Conservation (phyloP, 2,797 vertebrate genomes). For the Melanotaenia trifasciata region DNA sequence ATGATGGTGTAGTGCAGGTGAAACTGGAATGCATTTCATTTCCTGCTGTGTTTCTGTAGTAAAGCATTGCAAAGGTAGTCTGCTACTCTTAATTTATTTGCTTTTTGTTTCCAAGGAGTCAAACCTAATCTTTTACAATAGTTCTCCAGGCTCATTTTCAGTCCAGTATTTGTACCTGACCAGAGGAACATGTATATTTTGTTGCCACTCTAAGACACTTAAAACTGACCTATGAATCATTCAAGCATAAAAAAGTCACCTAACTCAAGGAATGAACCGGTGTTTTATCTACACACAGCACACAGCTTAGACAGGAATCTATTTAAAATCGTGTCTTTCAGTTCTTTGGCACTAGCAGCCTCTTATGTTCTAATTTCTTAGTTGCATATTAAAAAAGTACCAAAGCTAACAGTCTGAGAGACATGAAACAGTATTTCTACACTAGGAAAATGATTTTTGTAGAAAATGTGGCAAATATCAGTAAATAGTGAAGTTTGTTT, state of each 20-base stretch:
- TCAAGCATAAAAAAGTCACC: neutral
- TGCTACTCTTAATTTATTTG: neutral
- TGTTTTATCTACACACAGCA: neutral
- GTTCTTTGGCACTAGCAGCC: neutral
- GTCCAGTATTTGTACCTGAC: neutral
- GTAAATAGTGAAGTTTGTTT: too few relatives aligned
- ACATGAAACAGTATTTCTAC: neutral
- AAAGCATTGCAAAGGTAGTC: neutral
- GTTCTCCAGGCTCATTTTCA: neutral
- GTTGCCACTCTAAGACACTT: too few relatives aligned
- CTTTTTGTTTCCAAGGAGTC: neutral
- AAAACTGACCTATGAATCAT: neutral
- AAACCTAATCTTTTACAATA: neutral
- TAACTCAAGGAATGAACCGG: neutral
- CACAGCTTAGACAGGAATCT: neutral
- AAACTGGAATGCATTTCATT: conserved; percentile 37
- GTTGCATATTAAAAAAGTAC: neutral
- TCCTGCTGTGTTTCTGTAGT: neutral
- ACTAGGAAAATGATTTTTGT: too few relatives aligned
- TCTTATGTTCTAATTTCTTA: neutral
- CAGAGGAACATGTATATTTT: too few relatives aligned
- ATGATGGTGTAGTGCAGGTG: conserved; percentile 14
- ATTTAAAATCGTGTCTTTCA: neutral
- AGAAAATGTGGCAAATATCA: too few relatives aligned
- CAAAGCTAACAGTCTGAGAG: neutral